Base-by-base conservation (phyloP, 2,797 vertebrate species). In the Ispidina lecontei region DNA sequence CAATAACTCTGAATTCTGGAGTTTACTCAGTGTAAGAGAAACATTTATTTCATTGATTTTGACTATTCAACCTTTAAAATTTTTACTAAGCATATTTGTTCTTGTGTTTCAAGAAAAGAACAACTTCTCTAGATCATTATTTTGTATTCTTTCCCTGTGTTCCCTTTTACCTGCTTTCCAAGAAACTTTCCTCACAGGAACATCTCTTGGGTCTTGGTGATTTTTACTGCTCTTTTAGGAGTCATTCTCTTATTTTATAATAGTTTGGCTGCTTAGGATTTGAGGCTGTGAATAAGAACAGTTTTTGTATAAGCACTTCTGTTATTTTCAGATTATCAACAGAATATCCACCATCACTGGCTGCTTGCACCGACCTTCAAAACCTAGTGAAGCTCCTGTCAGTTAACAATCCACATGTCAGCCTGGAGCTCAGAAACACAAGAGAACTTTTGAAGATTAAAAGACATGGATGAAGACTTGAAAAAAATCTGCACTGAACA, bases 11-110 rank as follows among this genome's bases (percentile, higher is more conserved):
- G 75, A 87, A 69, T 80, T 90, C 62, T 85, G 62, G 46, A 87
- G 92, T 94, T 96, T 85, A 77, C 87, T 89, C 81, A 92, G 26
- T 26, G 29, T 68, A 91, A 94, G 41, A 94, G 84, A 89, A 95
- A 85, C 78, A 90, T 62, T 89, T 87, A 78, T 84, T 94, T 93
- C 75, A 89, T 85, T 51, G 62, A 93, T 91, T 94, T 92, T 89
- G 46, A 89, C 89, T 79, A 87, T 67, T 76, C 92, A 94, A 89
- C 91, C 92, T 96, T 95, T 92, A 83, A 68, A 77, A 75, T 65
- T 80, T 80, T 87, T 58, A 65, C 41, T 71, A 33, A 47, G 35
- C 22, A 4, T 85, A 74, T 95, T 95, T 95, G 92, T 80, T 90
- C 69, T 74, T 65, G 49, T 71, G 81, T 84, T 92, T 93, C 41